Percentiles rank a stretch among this genome's conserved stretches.
Evolutionary conservation across 2,888 invertebrate genomes (phyloP).

Genomic region (Patella pellucida): DNA sequence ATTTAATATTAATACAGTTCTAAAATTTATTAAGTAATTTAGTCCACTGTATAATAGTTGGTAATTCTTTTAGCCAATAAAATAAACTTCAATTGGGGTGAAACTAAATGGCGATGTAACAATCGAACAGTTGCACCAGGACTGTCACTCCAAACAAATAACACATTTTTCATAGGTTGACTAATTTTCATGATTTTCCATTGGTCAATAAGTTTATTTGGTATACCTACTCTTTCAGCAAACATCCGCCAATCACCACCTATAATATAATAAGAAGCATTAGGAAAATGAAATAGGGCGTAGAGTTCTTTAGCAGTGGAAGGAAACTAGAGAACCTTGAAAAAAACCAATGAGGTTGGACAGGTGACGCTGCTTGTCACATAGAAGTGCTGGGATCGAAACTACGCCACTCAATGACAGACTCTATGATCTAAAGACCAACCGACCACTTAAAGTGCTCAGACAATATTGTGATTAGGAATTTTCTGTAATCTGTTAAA

Average conservation of each 20-base stretch:
- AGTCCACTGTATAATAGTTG: conserved; percentile 68
- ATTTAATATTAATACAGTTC: no score
- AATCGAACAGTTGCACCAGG: conserved; percentile 66
- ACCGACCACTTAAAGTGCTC: neutral
- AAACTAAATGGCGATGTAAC: conserved; percentile 68
- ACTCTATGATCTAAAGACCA: no score
- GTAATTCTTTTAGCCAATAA: conserved; percentile 66
- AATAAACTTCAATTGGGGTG: conserved; percentile 65
- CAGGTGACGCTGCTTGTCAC: no score
- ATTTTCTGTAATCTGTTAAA: no score
- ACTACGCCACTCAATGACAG: no score
- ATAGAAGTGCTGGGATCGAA: no score
- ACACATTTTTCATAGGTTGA: conserved; percentile 66
- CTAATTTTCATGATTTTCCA: conserved; percentile 63
- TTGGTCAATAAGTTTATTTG: conserved; percentile 52
- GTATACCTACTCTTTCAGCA: conserved; percentile 65
- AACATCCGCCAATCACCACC: conserved; percentile 70
- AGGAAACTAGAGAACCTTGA: no score
- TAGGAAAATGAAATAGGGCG: no score
- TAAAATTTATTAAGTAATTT: conserved; percentile 9
- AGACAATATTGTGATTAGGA: neutral
- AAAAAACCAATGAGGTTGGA: no score
- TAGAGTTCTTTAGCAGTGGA: no score
- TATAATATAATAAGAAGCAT: conserved; percentile 29
- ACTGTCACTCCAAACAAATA: conserved; percentile 65